Evolutionary conservation across 2,888 invertebrate genomes (phyloP), one percentile per base, ranked within the genome.

Genomic region (Lasius platythorax): DNA sequence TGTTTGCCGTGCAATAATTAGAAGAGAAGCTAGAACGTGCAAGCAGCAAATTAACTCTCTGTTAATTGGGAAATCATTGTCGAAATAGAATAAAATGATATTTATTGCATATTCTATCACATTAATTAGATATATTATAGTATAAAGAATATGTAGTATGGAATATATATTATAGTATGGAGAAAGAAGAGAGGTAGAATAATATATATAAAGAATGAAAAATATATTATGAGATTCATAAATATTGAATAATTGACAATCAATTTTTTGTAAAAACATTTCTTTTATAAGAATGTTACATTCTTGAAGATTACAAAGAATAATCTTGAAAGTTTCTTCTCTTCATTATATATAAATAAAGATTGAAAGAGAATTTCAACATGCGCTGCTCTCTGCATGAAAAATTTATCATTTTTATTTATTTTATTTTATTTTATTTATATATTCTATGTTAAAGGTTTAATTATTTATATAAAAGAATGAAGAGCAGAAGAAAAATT

Each of bases 1-100:
- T 61, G 61, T 79, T 79, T 43, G 12, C 40, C 11, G 56, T n/a
- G 56, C 73, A 43, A 46, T 81, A 81, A 73, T 81, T 81, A 81
- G 79, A 73, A 12, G 46, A 12, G 33, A 33, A 70, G 70, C n/a
- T 30, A 23, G 46, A 23, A 28, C 33, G 18, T 12, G 46, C 72
- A 46, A 18, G 37, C 43, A 46, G 12, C 70, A 33, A 63, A 30
- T 81, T 50, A 63, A 73, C 33, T 61, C 30, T 50, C 23, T 23
- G 33, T 37, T 23, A 72, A 23, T 73, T 73, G 12, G 46, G 15
- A 37, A 73, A 73, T 61, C n/a, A 37, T 72, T 72, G 73, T 23
- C 11, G 18, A 9, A 23, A 4, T 23, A 46, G 15, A 58, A n/a
- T 15, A 43, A 46, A 72, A 37, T 40, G 43, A 53, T 18, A 12